Conservation (phyloP, 2,113 vertebrate genomes). For the Tauraco erythrolophus region DNA sequence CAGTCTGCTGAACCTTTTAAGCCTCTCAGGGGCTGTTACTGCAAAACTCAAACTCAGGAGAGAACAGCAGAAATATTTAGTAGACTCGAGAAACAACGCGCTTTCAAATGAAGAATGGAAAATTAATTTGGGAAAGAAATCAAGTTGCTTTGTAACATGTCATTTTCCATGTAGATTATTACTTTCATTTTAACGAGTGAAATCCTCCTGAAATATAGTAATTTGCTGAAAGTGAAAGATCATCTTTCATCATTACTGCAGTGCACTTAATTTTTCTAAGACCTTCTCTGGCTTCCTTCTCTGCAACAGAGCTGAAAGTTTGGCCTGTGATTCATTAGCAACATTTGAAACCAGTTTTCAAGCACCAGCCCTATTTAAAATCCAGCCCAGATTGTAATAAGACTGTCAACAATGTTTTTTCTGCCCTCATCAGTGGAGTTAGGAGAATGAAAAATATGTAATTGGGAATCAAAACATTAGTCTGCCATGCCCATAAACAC, state of each 20-base stretch:
- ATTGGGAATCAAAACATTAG: not conserved
- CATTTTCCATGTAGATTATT: conserved; percentile 40
- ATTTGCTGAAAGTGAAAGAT: conserved; percentile 57
- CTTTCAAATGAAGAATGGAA: conserved; percentile 35
- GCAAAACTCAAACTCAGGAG: not conserved
- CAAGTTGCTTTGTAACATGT: conserved; percentile 10
- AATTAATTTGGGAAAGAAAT: conserved; percentile 53
- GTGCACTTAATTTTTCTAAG: not conserved
- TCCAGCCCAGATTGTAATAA: not conserved
- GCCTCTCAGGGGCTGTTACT: not conserved
- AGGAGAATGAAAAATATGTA: not conserved
- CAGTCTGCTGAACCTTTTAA: not conserved
- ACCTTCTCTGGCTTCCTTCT: conserved; percentile 16
- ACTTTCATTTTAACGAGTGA: conserved; percentile 49
- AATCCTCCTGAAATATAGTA: conserved; percentile 34
- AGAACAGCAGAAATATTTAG: not conserved
- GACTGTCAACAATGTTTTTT: not conserved
- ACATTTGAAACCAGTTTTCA: not conserved
- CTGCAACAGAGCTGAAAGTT: not conserved
- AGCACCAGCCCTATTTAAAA: conserved; percentile 7
- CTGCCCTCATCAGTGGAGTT: not conserved
- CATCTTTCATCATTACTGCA: conserved; percentile 25
- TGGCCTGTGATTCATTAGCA: not conserved
- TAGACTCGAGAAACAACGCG: not conserved
- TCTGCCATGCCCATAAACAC: not conserved